phyloP scores from a whole-genome alignment of 2,888 invertebrate species.

The Sarcophaga rosellei region DNA sequence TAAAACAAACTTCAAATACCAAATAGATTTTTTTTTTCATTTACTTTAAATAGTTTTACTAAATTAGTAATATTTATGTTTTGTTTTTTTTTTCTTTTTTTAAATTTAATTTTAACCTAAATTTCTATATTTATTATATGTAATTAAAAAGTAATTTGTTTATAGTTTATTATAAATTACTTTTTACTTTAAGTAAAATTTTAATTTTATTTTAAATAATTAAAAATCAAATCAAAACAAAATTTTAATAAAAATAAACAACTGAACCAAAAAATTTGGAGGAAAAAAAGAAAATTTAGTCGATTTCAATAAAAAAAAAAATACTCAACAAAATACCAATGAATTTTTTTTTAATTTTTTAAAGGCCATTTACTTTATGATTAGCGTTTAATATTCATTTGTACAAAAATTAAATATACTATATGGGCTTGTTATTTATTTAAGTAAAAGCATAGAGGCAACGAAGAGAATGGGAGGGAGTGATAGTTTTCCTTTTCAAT shows the following conservation, averaged over 20 bases:
- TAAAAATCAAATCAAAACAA: conserved; percentile 25
- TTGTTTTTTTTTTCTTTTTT: not conserved
- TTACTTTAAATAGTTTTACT: conserved; percentile 62
- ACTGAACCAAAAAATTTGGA: not conserved
- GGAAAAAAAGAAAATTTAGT: conserved; percentile 17
- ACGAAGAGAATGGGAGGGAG: not conserved
- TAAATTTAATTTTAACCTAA: conserved; percentile 22
- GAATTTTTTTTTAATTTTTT: not conserved
- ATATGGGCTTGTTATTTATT: not conserved
- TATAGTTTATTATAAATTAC: conserved; percentile 23
- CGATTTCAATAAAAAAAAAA: conserved; percentile 17
- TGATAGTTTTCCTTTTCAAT: not conserved
- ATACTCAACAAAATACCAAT: conserved; percentile 46
- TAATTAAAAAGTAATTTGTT: conserved; percentile 43
- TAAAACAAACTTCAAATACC: conserved; percentile 49
- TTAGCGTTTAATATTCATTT: conserved; percentile 15
- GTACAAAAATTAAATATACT: conserved; percentile 33
- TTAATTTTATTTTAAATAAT: conserved; percentile 24
- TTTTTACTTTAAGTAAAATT: conserved; percentile 54
- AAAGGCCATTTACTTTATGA: conserved; percentile 23
- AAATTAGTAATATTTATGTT: conserved; percentile 56
- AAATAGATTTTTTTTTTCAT: conserved; percentile 59
- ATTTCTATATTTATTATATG: conserved; percentile 37
- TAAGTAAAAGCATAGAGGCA: not conserved
- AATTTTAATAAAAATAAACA: conserved; percentile 36